These are phyloP conservation scores for Alligator sinensis DNA, from an alignment of 2,113 vertebrate species.

Conservation along the genomic window DNA sequence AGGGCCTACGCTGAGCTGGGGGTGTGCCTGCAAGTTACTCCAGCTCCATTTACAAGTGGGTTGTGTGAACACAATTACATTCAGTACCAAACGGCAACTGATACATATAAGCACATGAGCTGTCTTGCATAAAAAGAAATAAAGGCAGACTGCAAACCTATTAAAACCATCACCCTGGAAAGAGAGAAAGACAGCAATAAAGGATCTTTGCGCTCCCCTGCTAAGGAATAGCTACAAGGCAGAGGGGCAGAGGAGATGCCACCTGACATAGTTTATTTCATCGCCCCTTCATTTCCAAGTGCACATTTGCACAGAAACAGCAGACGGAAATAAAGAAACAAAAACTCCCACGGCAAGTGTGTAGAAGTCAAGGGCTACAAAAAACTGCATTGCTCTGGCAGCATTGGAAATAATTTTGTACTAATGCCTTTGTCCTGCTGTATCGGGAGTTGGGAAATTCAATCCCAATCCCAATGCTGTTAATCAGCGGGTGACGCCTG, in stretches of 20 bases:
- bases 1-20: rapidly evolving
- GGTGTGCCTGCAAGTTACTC: too few species aligned
- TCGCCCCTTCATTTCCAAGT: neutral
- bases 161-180: neutral
- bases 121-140: neutral
- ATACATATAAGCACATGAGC: neutral
- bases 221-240: rapidly evolving
- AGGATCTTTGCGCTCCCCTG: neutral
- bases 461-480: neutral
- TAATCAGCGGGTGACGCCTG: constrained; percentile 21
- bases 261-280: neutral
- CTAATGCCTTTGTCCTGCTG: neutral
- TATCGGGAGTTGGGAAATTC: neutral
- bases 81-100: neutral
- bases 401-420: neutral
- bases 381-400: neutral
- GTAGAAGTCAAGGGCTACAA: neutral
- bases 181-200: neutral
- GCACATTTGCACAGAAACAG: neutral
- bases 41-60: neutral
- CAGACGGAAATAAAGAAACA: neutral
- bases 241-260: neutral
- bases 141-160: neutral
- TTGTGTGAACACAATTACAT: neutral
- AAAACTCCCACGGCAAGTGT: neutral